A percentile compares a stretch with the other conserved stretches of the same genome.
Evolutionary conservation across 2,113 vertebrate genomes (phyloP).

Genomic region (Laticauda colubrina): DNA sequence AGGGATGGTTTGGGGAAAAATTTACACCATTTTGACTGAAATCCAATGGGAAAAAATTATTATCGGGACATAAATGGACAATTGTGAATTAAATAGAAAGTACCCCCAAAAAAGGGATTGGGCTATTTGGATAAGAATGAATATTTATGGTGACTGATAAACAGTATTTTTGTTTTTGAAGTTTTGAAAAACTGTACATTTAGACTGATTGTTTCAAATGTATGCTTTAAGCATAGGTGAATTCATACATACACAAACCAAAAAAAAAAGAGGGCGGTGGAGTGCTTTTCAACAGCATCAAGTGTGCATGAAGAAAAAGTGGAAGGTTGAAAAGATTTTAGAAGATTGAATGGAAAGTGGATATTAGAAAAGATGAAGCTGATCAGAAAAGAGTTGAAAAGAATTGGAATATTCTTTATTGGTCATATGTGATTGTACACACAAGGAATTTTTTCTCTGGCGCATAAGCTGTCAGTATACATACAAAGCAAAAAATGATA

Average conservation of each 20-base stretch:
- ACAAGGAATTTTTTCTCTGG: background rate
- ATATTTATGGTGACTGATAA: background rate
- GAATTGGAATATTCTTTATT: background rate
- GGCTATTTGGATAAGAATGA: background rate
- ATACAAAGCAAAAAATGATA: background rate
- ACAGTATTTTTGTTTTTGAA: background rate
- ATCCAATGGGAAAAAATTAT: background rate
- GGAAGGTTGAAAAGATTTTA: background rate
- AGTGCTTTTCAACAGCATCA: background rate
- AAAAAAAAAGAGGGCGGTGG: background rate
- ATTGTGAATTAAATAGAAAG: background rate
- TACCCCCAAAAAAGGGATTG: background rate
- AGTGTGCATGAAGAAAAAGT: background rate
- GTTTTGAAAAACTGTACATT: background rate
- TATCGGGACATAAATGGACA: background rate
- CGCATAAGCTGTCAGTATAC: background rate
- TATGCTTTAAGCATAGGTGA: background rate
- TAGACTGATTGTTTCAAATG: background rate
- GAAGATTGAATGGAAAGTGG: background rate
- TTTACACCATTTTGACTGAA: background rate
- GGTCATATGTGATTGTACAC: background rate
- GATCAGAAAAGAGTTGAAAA: background rate
- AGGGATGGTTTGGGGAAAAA: background rate
- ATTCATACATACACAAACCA: background rate
- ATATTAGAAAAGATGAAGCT: background rate